phyloP scores from a whole-genome alignment of 2,113 vertebrate species.

The Serinus canaria region DNA sequence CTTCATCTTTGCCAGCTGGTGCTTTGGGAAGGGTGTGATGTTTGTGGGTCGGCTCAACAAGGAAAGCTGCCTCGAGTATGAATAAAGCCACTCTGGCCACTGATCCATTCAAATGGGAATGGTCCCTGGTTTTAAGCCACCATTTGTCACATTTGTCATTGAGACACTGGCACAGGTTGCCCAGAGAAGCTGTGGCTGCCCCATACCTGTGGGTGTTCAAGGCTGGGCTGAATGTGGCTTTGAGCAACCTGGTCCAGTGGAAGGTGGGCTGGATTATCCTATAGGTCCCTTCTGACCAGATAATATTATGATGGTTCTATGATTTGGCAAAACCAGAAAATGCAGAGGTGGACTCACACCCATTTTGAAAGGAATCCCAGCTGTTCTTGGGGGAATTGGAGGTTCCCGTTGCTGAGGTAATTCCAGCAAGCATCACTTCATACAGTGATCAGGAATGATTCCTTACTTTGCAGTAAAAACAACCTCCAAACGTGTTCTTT shows the following conservation, averaged over 20 bases:
- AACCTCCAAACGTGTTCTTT: background rate
- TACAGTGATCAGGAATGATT: background rate
- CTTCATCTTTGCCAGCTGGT: background rate
- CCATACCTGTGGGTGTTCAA: background rate
- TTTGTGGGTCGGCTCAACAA: background rate
- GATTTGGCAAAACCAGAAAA: background rate
- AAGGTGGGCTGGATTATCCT: background rate
- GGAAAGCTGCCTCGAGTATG: accelerated
- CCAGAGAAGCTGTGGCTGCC: background rate
- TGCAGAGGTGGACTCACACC: accelerated
- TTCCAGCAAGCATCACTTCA: background rate
- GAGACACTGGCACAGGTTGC: background rate
- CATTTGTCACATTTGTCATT: background rate
- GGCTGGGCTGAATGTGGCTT: background rate
- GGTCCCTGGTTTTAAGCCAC: background rate
- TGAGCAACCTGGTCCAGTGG: background rate
- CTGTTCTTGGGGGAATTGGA: background rate
- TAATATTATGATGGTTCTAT: background rate
- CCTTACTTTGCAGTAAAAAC: conserved; percentile 48
- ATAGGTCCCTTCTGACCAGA: background rate
- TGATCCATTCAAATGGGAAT: background rate
- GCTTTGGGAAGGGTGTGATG: background rate
- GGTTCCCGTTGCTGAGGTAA: background rate
- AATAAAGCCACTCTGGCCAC: background rate
- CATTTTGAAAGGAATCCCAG: background rate